A percentile compares a stretch with the other conserved stretches of the same genome.
Conservation (phyloP, 2,888 invertebrate genomes). For the Pollenia amentaria region DNA sequence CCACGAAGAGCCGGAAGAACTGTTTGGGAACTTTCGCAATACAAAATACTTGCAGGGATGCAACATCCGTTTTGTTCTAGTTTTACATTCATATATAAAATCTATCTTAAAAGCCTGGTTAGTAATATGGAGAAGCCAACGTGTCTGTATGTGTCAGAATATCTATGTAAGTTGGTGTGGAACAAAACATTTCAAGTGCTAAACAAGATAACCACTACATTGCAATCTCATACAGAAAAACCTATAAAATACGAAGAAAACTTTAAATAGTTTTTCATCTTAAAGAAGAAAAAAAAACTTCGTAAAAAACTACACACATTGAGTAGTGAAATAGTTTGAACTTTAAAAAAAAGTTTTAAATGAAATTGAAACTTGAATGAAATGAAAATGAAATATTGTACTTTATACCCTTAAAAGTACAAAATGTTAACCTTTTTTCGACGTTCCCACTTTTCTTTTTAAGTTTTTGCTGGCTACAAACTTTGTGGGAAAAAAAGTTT, state of each 20-base stretch:
- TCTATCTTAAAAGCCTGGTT: constrained; percentile 48
- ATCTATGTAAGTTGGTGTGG: neutral
- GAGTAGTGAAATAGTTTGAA: constrained; percentile 21
- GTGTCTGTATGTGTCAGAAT: neutral
- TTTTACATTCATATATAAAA: neutral
- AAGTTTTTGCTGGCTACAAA: constrained; percentile 23
- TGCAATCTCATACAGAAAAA: constrained; percentile 33
- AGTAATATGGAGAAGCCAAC: neutral
- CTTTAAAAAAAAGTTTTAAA: constrained; percentile 56
- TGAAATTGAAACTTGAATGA: constrained; percentile 50
- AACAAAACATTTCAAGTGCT: constrained; percentile 46
- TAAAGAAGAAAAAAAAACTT: neutral
- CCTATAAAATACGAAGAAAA: constrained; percentile 44
- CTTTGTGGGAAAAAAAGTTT: constrained; percentile 8
- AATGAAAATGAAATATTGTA: constrained; percentile 55
- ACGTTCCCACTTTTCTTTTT: neutral
- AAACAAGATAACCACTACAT: constrained; percentile 63
- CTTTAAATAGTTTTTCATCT: constrained; percentile 38
- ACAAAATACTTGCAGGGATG: no score
- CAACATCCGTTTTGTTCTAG: no score
- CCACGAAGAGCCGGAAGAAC: no score
- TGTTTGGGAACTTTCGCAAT: no score
- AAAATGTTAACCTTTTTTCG: constrained; percentile 13
- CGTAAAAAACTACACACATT: neutral
- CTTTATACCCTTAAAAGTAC: constrained; percentile 14